Evolutionary conservation across 2,888 invertebrate species (phyloP), one percentile per base, ranked within the genome.

Genomic region (Galerucella calmariensis): DNA sequence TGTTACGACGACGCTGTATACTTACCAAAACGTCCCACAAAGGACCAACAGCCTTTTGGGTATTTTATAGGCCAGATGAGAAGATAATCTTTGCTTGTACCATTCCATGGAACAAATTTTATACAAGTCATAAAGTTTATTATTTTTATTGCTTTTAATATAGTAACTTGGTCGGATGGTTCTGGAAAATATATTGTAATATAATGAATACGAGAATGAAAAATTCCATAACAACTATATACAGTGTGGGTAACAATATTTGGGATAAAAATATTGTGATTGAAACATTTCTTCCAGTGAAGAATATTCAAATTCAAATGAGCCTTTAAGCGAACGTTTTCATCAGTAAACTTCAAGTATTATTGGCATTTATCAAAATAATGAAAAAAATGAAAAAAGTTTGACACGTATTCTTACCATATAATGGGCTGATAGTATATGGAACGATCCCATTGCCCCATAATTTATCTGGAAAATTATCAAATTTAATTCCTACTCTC

Each of bases 1-100:
- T 35, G 35, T 35, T 35, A 35, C 35, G 9, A 5, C 35, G 8
- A 5, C 35, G 8, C 8, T 41, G 35, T 8, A 41, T 41, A 41
- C 63, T 65, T 46, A 65, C 63, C 94, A 59, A 90, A 90, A 80
- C 91, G 88, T n/a, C 95, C 95, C 2, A 95, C 92, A 81, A 92
- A 93, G 0, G 94, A 94, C 90, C 93, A 94, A 84, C 94, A 95
- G 14, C 94, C 90, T 79, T 90, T 88, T 0, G 92, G 92, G 78
- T 90, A 91, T 80, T 92, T 90, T 46, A 91, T 90, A 0, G 92
- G 92, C 90, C 92, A 91, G 65, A 93, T 92, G 5, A 92, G 84
- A 12, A 93, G 83, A 80, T 91, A 92, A 81, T 93, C 92, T 74
- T 90, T 90, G 9, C 86, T 85, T 77, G 90, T 90, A 0, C 92